Evolutionary conservation across 2,888 invertebrate genomes (phyloP), one percentile per base, ranked within the genome.

Genomic region (Stegana nigrithorax): DNA sequence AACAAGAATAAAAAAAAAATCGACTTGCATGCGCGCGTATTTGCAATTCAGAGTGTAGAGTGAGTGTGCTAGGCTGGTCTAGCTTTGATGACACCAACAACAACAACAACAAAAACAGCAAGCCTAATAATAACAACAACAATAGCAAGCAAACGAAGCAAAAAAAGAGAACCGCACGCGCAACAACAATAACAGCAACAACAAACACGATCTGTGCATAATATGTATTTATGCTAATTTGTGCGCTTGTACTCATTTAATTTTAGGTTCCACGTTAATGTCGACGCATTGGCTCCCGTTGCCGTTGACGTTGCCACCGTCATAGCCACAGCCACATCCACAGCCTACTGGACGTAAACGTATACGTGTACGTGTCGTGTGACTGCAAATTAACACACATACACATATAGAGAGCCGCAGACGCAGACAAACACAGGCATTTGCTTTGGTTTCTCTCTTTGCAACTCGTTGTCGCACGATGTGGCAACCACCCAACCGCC

Each of bases 161-260:
- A n/a, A n/a, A n/a, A n/a, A n/a, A n/a, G n/a, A n/a, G n/a, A n/a
- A n/a, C n/a, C n/a, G n/a, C n/a, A n/a, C n/a, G n/a, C 29, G 10
- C 42, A n/a, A 6, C 42, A 4, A 42, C 42, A 14, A 42, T 17
- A 39, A 39, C 32, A 32, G 4, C 32, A 4, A 32, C 32, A 42
- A 42, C 14, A 42, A 4, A 42, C 42, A 14, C n/a, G 42, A 6
- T 10, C 17, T 42, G 42, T 42, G 42, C 42, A 42, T 42, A 42
- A 42, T 42, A 42, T 42, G 42, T 42, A 42, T 42, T 42, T 42
- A 42, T 42, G 42, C 42, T 42, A 42, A 42, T 42, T 42, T 42
- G 6, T n/a, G n/a, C 17, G n/a, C 42, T 42, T 42, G 42, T 42
- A 42, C 42, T 42, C 42, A 42, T 42, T 42, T 42, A 42, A 42